Evolutionary conservation across 2,113 vertebrate species (phyloP).

Genomic region (Caretta caretta): DNA sequence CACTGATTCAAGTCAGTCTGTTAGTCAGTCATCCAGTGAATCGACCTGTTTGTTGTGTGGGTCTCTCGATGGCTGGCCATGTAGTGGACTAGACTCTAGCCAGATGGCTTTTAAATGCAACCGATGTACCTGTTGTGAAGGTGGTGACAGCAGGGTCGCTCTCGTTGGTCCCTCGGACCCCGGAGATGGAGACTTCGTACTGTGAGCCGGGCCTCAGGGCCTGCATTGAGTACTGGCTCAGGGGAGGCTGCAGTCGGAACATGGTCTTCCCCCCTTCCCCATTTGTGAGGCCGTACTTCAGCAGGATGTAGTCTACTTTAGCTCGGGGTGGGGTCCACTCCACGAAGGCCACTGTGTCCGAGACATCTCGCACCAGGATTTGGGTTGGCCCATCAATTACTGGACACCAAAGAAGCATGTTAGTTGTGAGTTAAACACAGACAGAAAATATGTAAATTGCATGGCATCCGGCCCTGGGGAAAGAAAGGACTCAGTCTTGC

Average conservation of each 20-base stretch:
- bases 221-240: constrained; percentile 97
- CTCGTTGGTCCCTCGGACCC: constrained; percentile 88
- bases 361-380: constrained; percentile 93
- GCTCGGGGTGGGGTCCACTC: constrained; percentile 93
- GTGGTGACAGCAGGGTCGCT: constrained; percentile 85
- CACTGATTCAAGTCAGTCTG: background rate
- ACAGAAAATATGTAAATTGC: background rate
- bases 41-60: background rate
- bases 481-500: background rate
- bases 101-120: background rate
- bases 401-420: constrained; percentile 49
- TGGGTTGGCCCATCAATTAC: constrained; percentile 94
- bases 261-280: constrained; percentile 90
- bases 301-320: constrained; percentile 92
- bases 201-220: constrained; percentile 90
- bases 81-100: background rate
- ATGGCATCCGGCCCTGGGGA: background rate
- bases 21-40: background rate
- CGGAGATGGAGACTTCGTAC: constrained; percentile 89
- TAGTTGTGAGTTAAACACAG: background rate
- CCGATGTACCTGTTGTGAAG: constrained; percentile 90
- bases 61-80: background rate
- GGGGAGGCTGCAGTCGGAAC: constrained; percentile 93
- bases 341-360: constrained; percentile 95
- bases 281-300: constrained; percentile 90